Percentiles rank a stretch among this genome's conserved stretches.
Evolutionary conservation across 2,797 vertebrate genomes (phyloP).

Genomic region (Hipposideros larvatus): DNA sequence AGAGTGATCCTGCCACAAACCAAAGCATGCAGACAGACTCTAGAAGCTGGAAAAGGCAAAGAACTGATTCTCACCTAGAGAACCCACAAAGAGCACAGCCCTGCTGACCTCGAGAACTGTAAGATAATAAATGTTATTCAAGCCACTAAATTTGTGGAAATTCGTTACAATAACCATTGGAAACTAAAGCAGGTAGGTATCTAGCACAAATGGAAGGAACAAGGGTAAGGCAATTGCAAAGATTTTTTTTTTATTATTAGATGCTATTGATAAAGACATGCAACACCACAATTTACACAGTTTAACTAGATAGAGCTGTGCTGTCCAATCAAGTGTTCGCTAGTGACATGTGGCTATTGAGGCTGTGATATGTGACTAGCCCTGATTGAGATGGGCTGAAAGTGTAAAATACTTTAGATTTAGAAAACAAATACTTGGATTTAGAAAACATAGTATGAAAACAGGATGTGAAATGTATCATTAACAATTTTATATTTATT

Average conservation of each 20-base stretch:
- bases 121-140: not conserved
- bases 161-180: not conserved
- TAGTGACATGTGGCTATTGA: not conserved
- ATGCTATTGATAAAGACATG: not conserved
- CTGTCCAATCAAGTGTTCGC: not conserved
- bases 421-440: not conserved
- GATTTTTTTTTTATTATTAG: not conserved
- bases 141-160: not conserved
- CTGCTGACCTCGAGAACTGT: not conserved
- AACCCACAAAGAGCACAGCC: not conserved
- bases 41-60: not conserved
- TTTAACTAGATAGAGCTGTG: not conserved
- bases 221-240: not conserved
- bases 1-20: not conserved
- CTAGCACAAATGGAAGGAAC: not conserved
- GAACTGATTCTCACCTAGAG: not conserved
- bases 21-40: not conserved
- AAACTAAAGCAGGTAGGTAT: not conserved
- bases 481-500: not conserved
- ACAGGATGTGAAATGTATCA: not conserved
- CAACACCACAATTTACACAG: not conserved
- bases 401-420: not conserved
- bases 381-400: not conserved
- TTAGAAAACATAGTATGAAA: not conserved
- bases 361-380: not conserved